These are phyloP conservation scores for Neolamprologus sp. DNA, from an alignment of 2,113 vertebrate species.

Conservation along the genomic window DNA sequence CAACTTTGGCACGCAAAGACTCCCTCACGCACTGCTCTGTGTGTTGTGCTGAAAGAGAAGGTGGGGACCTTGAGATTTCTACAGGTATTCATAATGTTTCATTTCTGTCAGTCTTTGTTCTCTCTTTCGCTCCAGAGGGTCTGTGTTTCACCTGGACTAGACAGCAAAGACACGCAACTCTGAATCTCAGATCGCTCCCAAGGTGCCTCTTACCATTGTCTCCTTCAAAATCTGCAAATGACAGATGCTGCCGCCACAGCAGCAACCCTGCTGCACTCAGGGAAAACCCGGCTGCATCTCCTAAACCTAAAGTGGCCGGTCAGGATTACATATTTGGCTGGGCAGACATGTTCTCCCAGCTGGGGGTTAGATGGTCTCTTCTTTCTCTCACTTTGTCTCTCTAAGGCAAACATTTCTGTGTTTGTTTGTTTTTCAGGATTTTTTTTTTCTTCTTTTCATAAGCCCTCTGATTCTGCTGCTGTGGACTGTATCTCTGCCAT, in stretches of 20 bases:
- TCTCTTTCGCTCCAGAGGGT: not conserved
- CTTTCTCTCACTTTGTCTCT: not conserved
- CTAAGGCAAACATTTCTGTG: slow-evolving; percentile 10
- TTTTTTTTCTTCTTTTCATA: not conserved
- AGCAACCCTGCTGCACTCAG: slow-evolving; percentile 17
- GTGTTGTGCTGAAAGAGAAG: not conserved
- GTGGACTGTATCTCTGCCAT: slow-evolving; percentile 17
- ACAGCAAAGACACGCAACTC: slow-evolving; percentile 37
- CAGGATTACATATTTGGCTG: slow-evolving; percentile 44
- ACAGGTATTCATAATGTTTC: slow-evolving; percentile 40
- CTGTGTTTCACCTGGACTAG: slow-evolving; percentile 17
- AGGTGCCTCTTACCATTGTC: slow-evolving; percentile 22
- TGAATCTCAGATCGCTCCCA: slow-evolving; percentile 18
- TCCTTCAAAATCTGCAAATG: slow-evolving; percentile 37
- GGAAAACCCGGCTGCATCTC: slow-evolving; percentile 19
- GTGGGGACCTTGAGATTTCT: slow-evolving; percentile 1
- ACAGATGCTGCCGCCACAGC: slow-evolving; percentile 20
- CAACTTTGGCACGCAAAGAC: not conserved
- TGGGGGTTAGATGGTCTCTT: slow-evolving; percentile 5
- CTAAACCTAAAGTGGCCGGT: slow-evolving; percentile 13
- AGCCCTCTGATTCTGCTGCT: slow-evolving; percentile 3
- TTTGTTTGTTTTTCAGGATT: not conserved
- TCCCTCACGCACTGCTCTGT: not conserved
- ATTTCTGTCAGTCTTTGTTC: slow-evolving; percentile 46
- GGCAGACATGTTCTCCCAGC: not conserved